Evolutionary conservation across 2,888 invertebrate genomes (phyloP), one percentile per base, ranked within the genome.

Genomic region (Drosophila demipolita): DNA sequence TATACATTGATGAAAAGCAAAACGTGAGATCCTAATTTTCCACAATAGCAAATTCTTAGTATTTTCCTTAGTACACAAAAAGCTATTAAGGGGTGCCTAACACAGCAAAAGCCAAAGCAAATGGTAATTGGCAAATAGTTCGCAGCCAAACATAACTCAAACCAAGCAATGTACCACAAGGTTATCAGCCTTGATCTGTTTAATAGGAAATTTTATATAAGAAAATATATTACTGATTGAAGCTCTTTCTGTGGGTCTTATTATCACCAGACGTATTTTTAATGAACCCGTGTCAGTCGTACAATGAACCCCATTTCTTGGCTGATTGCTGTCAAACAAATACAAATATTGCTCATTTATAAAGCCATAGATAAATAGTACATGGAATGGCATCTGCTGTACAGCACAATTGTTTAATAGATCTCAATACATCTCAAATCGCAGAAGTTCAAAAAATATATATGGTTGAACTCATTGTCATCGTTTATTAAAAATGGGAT

Each of bases 251-350:
- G 26, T 66, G 0, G 96, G 95, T 53, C 96, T 93, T 60, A 96
- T 95, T 94, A 95, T 94, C 94, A 96, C 96, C 83, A 94, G 94
- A 0, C 95, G 94, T 74, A 94, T 94, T 67, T 94, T 93, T 8
- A 96, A 92, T 2, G 96, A 95, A 58, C 94, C 94, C 73, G 93
- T 23, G 23, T 23, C 23, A 23, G 1, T 23, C 23, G 23, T 23
- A 23, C 1, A 23, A 23, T 23, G 23, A 23, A 23, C 1, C 23
- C 23, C 23, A 23, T 23, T 23, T 23, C 23, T 23, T 23, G 23
- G 23, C 1, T 23, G 23, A 23, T 23, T 23, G 23, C 1, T 23
- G 23, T 23, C 23, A 23, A 23, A 1, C 23, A 23, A 1, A 23
- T 23, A 23, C 23, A 23, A 23, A 23, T 23, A 23, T 23, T 23